A percentile compares a stretch with the other conserved stretches of the same genome.
These are phyloP conservation scores for Papilio xuthus DNA, from an alignment of 1,140 invertebrate species.

Conservation along the genomic window DNA sequence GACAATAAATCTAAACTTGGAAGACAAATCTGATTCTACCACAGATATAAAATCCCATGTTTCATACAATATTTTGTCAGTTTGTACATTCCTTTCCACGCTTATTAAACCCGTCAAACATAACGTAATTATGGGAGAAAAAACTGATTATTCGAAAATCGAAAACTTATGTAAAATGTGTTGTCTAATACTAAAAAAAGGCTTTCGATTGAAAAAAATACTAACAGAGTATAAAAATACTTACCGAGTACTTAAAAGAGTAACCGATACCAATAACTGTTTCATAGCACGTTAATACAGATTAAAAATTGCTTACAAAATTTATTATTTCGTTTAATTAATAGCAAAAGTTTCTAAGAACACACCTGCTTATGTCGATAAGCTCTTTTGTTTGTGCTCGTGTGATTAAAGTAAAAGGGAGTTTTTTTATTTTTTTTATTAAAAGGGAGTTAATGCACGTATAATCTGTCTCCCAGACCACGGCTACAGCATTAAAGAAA, in stretches of 20 bases:
- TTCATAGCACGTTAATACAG: constrained; percentile 20
- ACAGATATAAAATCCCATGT: neutral
- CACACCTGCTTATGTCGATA: constrained; percentile 36
- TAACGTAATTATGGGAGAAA: no score
- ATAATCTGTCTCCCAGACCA: constrained; percentile 36
- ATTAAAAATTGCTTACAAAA: constrained; percentile 31
- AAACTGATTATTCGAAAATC: no score
- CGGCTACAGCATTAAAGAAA: constrained; percentile 35
- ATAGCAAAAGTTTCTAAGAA: constrained; percentile 36
- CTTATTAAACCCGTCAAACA: neutral
- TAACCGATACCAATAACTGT: neutral
- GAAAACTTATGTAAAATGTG: no score
- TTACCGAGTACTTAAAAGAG: no score
- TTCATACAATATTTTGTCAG: neutral
- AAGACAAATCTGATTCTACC: neutral
- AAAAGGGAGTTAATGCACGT: constrained; percentile 37
- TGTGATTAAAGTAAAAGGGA: constrained; percentile 39
- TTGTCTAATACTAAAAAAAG: no score
- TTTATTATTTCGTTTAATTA: constrained; percentile 37
- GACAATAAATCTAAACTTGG: constrained; percentile 1
- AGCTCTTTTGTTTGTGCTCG: constrained; percentile 36
- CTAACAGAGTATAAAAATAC: no score
- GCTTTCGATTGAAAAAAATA: no score
- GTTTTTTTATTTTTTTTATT: no score
- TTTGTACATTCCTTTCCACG: neutral